phyloP scores from a whole-genome alignment of 2,888 invertebrate genomes.

The Meloe dianella region DNA sequence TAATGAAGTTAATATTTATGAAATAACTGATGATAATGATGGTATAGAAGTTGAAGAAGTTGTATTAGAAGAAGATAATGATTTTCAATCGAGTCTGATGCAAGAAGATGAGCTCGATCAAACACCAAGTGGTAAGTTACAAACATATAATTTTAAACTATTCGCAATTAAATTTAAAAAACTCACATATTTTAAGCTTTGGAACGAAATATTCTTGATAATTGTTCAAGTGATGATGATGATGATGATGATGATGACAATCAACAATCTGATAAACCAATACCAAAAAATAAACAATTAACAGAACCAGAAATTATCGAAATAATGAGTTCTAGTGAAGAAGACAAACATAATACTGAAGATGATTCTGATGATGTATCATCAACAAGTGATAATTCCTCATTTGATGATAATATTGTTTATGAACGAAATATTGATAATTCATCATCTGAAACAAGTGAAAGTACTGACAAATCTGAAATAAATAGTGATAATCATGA shows the following conservation, averaged over 20 bases:
- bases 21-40: constrained; percentile 32
- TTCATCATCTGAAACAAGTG: background rate
- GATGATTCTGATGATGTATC: constrained; percentile 22
- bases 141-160: background rate
- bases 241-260: constrained; percentile 16
- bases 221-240: constrained; percentile 18
- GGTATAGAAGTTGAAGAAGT: constrained; percentile 21
- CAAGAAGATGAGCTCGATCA: constrained; percentile 13
- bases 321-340: constrained; percentile 30
- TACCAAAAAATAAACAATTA: background rate
- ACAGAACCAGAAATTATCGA: constrained; percentile 28
- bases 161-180: background rate
- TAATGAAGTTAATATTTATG: constrained; percentile 31
- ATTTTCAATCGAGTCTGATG: background rate
- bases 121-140: constrained; percentile 19
- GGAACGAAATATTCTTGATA: constrained; percentile 26
- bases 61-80: constrained; percentile 21
- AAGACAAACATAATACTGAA: constrained; percentile 16
- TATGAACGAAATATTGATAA: constrained; percentile 14
- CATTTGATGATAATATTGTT: background rate
- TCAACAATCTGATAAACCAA: background rate
- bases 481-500: constrained; percentile 6
- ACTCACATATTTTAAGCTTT: constrained; percentile 17
- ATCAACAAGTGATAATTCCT: constrained; percentile 9
- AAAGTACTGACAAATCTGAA: background rate